Evolutionary conservation across 1,140 invertebrate species (phyloP).

Genomic region (Aphelinus atriplicis): DNA sequence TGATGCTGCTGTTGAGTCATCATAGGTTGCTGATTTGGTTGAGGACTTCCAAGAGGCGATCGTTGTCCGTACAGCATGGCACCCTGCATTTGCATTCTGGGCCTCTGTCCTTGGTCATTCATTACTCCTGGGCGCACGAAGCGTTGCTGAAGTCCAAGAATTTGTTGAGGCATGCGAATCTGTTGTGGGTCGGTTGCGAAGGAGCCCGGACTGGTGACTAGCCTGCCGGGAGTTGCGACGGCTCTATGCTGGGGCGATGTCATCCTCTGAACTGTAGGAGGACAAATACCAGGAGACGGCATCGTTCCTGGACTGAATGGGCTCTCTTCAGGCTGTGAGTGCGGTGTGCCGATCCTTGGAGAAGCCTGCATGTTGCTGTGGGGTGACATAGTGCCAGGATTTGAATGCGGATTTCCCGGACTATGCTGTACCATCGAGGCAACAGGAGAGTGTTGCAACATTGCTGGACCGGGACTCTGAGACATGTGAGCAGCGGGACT

Average conservation of each 20-base stretch:
- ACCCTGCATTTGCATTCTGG: constrained; percentile 57
- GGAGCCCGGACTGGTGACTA: constrained; percentile 68
- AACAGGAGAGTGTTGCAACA: constrained; percentile 62
- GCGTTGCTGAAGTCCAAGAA: constrained; percentile 58
- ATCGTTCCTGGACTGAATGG: constrained; percentile 67
- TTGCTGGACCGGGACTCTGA: constrained; percentile 69
- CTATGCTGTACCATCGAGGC: constrained; percentile 62
- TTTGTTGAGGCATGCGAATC: constrained; percentile 58
- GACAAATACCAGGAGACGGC: constrained; percentile 59
- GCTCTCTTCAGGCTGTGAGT: constrained; percentile 70
- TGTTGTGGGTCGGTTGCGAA: constrained; percentile 55
- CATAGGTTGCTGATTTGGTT: constrained; percentile 53
- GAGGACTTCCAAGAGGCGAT: constrained; percentile 60
- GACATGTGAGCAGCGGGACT: constrained; percentile 70
- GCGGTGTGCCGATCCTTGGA: constrained; percentile 71
- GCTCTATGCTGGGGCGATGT: constrained; percentile 70
- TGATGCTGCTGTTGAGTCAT: constrained; percentile 65
- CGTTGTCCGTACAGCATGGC: constrained; percentile 60
- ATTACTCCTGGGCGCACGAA: constrained; percentile 59
- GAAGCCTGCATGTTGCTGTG: constrained; percentile 66
- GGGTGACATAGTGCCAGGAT: constrained; percentile 68
- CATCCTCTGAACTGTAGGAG: constrained; percentile 66
- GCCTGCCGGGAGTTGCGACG: constrained; percentile 54
- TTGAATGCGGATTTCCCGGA: constrained; percentile 60
- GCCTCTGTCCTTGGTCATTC: constrained; percentile 55